Percentiles rank a stretch among this genome's conserved stretches.
Evolutionary conservation across 2,888 invertebrate species (phyloP).

Genomic region (Argyra leucocephala): DNA sequence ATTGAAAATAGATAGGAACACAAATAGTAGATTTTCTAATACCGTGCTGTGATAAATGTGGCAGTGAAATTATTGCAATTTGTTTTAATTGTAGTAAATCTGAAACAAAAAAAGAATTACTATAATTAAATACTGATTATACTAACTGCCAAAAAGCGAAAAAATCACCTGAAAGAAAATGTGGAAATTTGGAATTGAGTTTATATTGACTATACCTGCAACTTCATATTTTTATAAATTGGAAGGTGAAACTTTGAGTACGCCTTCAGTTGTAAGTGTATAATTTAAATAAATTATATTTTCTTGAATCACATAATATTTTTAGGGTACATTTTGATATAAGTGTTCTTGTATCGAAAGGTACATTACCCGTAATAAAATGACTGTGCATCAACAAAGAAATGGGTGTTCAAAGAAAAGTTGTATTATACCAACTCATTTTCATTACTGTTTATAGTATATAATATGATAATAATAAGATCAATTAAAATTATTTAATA

Average conservation of each 20-base stretch:
- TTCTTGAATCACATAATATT: too few relatives aligned
- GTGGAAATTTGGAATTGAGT: slow-evolving; percentile 84
- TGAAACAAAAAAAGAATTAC: slow-evolving; percentile 15
- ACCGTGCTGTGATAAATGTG: slow-evolving; percentile 34
- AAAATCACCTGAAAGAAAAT: slow-evolving; percentile 19
- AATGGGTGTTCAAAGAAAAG: too few relatives aligned
- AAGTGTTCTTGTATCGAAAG: too few relatives aligned
- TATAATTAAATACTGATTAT: neutral
- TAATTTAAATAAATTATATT: slow-evolving; percentile 10
- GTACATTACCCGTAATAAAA: too few relatives aligned
- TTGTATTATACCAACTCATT: too few relatives aligned
- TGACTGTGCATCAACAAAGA: too few relatives aligned
- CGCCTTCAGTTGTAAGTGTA: slow-evolving; percentile 78
- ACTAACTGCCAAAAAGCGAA: slow-evolving; percentile 13
- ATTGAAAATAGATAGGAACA: slow-evolving; percentile 37
- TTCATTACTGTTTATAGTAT: too few relatives aligned
- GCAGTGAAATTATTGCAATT: slow-evolving; percentile 39
- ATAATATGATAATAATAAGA: too few relatives aligned
- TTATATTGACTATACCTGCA: slow-evolving; percentile 81
- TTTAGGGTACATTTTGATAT: too few relatives aligned
- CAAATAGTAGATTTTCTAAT: slow-evolving; percentile 33
- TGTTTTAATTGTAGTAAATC: slow-evolving; percentile 36
- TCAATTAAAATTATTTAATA: too few relatives aligned
- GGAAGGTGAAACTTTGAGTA: slow-evolving; percentile 80
- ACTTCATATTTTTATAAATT: slow-evolving; percentile 92